Conservation (phyloP, 2,888 invertebrate genomes). For the Globia sparganii region DNA sequence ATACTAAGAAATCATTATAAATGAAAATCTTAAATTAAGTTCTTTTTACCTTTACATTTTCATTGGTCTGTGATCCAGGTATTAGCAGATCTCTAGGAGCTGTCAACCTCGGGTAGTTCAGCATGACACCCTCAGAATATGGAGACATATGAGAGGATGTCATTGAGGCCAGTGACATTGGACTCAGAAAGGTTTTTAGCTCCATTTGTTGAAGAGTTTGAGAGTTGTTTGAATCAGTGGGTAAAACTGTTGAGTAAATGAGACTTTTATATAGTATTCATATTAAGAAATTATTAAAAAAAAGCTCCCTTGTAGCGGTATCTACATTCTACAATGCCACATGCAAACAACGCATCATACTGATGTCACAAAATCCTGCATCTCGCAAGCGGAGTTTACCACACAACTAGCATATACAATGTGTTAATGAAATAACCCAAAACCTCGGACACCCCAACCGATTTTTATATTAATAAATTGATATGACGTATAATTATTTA, state of each 20-base stretch:
- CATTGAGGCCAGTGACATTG: conserved; percentile 82
- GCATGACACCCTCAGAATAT: conserved; percentile 74
- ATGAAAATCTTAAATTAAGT: neutral
- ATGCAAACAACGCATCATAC: too few relatives aligned
- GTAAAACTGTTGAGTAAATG: conserved; percentile 71
- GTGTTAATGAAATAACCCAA: too few relatives aligned
- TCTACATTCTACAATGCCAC: too few relatives aligned
- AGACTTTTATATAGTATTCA: neutral
- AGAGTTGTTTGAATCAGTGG: conserved; percentile 66
- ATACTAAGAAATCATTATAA: neutral
- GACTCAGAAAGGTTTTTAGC: conserved; percentile 79
- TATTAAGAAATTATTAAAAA: neutral
- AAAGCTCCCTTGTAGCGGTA: too few relatives aligned
- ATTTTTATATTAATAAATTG: too few relatives aligned
- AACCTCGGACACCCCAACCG: too few relatives aligned
- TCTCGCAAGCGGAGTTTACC: too few relatives aligned
- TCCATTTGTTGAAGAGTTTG: conserved; percentile 69
- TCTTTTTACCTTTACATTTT: conserved; percentile 75
- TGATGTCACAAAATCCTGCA: too few relatives aligned
- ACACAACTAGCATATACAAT: too few relatives aligned
- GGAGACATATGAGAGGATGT: conserved; percentile 79
- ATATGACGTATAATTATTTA: too few relatives aligned
- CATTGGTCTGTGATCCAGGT: conserved; percentile 70
- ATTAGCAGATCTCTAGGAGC: conserved; percentile 85
- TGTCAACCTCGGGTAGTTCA: conserved; percentile 80